Evolutionary conservation across 2,113 vertebrate genomes (phyloP).

Genomic region (Cynocephalus volans): DNA sequence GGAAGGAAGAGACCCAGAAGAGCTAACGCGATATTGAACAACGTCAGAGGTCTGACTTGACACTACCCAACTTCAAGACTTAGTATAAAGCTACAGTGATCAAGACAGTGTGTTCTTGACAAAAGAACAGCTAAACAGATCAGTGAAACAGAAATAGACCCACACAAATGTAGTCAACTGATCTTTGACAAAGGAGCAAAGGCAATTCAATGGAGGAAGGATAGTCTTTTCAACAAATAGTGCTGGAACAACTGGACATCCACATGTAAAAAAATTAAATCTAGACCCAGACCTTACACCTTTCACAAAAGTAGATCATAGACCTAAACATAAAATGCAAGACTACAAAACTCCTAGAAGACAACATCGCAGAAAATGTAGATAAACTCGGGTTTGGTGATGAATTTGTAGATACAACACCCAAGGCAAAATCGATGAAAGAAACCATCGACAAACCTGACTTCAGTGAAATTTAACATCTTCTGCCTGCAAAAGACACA

Average conservation of each 20-base stretch:
- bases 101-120: background rate
- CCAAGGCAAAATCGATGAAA: background rate
- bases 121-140: background rate
- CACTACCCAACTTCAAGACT: background rate
- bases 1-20: background rate
- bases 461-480: background rate
- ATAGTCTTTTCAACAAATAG: background rate
- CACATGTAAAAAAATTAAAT: background rate
- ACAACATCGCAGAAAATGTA: background rate
- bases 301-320: background rate
- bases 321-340: background rate
- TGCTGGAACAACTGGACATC: background rate
- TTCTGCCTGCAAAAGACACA: background rate
- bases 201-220: background rate
- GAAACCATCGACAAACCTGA: background rate
- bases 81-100: background rate
- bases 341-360: background rate
- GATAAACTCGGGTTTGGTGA: background rate
- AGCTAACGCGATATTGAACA: background rate
- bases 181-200: background rate
- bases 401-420: background rate
- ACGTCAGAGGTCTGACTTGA: background rate
- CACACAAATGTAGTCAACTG: background rate
- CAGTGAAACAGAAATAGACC: background rate
- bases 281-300: background rate